phyloP scores from a whole-genome alignment of 2,113 vertebrate species.

The Xenopus laevis region DNA sequence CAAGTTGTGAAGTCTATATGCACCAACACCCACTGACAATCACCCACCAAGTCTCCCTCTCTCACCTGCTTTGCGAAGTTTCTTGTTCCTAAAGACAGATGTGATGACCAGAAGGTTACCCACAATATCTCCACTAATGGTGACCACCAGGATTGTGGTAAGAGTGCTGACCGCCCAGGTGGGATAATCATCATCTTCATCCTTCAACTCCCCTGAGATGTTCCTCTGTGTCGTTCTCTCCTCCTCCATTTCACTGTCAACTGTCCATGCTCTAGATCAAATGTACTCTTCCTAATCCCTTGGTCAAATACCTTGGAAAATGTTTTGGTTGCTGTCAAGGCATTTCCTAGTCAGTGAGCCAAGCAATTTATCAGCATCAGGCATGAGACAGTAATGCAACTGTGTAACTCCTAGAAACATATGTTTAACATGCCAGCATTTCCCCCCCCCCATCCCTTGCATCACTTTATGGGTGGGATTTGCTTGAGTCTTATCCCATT shows the following conservation, averaged over 20 bases:
- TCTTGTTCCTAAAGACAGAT: conserved; percentile 76
- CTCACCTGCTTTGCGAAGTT: conserved; percentile 76
- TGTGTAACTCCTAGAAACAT: neutral
- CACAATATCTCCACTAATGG: conserved; percentile 68
- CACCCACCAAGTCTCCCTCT: neutral
- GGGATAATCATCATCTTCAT: conserved; percentile 49
- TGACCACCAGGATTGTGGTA: conserved; percentile 71
- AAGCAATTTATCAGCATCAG: neutral
- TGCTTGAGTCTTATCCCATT: neutral
- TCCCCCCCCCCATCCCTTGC: conserved; percentile 1
- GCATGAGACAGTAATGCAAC: neutral
- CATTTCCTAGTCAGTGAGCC: neutral
- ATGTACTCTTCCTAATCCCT: no score
- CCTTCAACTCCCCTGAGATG: conserved; percentile 22
- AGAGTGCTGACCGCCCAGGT: conserved; percentile 63
- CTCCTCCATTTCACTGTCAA: conserved; percentile 29
- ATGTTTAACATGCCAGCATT: conserved; percentile 3
- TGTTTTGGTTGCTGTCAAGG: neutral
- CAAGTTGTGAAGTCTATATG: no score
- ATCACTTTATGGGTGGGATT: conserved; percentile 29
- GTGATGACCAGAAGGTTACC: conserved; percentile 75
- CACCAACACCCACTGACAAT: no score
- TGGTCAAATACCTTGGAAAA: neutral
- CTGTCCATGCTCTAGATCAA: neutral
- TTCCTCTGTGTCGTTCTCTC: conserved; percentile 1